Evolutionary conservation across 2,888 invertebrate species (phyloP).

Genomic region (Spisula solida): DNA sequence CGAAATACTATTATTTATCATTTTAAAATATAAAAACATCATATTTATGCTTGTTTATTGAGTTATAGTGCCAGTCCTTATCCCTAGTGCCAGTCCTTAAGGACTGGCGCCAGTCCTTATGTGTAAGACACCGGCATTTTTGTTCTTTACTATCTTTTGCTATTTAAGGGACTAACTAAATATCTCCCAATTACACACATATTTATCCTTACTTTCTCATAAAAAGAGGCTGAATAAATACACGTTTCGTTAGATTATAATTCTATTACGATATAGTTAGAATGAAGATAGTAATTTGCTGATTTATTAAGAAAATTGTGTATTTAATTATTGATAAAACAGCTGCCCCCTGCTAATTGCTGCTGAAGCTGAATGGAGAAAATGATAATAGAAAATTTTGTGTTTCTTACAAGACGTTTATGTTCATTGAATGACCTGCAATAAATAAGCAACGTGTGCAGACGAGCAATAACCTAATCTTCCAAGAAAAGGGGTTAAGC

Average conservation of each 20-base stretch:
- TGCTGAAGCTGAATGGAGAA: conserved; percentile 14
- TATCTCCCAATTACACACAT: neutral
- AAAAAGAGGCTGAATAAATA: neutral
- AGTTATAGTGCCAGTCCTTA: too few species aligned
- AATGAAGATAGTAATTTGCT: neutral
- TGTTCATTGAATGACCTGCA: neutral
- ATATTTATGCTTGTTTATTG: too few species aligned
- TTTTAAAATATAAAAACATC: too few species aligned
- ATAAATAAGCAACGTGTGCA: neutral
- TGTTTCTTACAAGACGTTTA: neutral
- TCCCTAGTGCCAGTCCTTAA: too few species aligned
- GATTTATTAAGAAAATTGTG: neutral
- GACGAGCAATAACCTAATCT: neutral
- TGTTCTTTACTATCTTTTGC: neutral
- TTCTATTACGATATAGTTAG: neutral
- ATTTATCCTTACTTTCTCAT: neutral
- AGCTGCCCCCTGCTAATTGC: neutral
- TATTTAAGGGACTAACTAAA: neutral
- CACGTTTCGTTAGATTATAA: neutral
- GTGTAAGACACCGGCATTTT: too few species aligned
- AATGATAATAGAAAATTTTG: neutral
- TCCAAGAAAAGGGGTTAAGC: neutral
- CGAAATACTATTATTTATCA: too few species aligned
- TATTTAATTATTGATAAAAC: neutral
- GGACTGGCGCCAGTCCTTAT: too few species aligned